A percentile compares a stretch with the other conserved stretches of the same genome.
phyloP scores from a whole-genome alignment of 2,888 invertebrate species.

The Chelonus formosanus region DNA sequence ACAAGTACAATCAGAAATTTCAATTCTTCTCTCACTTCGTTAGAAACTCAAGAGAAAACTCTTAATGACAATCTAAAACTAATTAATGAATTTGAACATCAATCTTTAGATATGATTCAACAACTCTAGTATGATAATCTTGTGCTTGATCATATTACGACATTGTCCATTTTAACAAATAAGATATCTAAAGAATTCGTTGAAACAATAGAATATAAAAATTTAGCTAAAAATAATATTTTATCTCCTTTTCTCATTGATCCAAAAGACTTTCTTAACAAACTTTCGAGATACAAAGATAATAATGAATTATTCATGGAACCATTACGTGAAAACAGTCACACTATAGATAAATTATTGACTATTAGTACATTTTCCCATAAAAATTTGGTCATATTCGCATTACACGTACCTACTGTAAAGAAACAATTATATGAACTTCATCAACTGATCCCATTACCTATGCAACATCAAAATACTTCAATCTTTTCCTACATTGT shows the following conservation, averaged over 20 bases:
- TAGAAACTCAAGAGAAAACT: slow-evolving; percentile 8
- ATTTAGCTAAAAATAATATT: slow-evolving; percentile 22
- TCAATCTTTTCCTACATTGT: slow-evolving; percentile 30
- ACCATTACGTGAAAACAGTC: neutral
- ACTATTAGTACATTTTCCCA: neutral
- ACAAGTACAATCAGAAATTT: slow-evolving; percentile 22
- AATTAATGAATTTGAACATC: slow-evolving; percentile 12
- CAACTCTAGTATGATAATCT: slow-evolving; percentile 6
- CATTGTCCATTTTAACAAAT: slow-evolving; percentile 5
- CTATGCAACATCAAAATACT: slow-evolving; percentile 33
- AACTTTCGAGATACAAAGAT: slow-evolving; percentile 10
- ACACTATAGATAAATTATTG: neutral
- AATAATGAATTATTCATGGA: slow-evolving; percentile 5
- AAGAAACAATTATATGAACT: slow-evolving; percentile 25
- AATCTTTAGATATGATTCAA: neutral
- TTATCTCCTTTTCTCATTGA: slow-evolving; percentile 28
- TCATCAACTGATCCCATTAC: slow-evolving; percentile 26
- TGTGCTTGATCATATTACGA: neutral
- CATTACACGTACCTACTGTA: slow-evolving; percentile 18
- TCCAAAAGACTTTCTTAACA: slow-evolving; percentile 17
- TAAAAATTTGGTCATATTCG: slow-evolving; percentile 24
- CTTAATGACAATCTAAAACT: slow-evolving; percentile 13
- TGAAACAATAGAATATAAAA: slow-evolving; percentile 7
- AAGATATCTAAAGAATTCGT: neutral
- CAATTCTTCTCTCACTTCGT: neutral